These are phyloP conservation scores for Progne subis DNA, from an alignment of 2,113 vertebrate species.

Conservation along the genomic window DNA sequence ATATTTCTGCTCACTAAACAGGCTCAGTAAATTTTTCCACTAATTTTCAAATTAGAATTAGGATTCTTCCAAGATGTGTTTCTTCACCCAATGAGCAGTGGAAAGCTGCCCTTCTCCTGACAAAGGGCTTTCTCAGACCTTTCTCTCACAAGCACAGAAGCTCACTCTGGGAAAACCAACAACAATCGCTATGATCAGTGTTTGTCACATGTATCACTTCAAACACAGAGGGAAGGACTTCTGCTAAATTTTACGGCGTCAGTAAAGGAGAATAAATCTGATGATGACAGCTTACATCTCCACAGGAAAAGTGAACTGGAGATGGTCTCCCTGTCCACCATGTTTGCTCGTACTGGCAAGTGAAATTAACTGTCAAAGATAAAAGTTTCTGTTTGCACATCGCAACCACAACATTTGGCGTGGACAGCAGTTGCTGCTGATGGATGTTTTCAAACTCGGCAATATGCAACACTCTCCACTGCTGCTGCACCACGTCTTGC, in stretches of 20 bases:
- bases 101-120: not conserved
- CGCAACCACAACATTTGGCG: not conserved
- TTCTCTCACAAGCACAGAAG: not conserved
- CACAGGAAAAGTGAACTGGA: not conserved
- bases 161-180: not conserved
- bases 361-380: not conserved
- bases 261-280: not conserved
- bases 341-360: not conserved
- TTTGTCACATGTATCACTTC: not conserved
- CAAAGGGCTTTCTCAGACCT: not conserved
- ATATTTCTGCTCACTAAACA: conserved; percentile 23
- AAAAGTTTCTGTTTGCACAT: not conserved
- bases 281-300: not conserved
- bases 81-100: not conserved
- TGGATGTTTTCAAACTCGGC: not conserved
- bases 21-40: conserved; percentile 37
- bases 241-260: not conserved
- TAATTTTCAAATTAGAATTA: conserved; percentile 49
- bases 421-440: not conserved
- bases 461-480: not conserved
- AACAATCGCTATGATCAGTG: not conserved
- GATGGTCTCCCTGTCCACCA: not conserved
- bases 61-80: conserved; percentile 29
- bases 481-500: not conserved
- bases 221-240: not conserved